Evolutionary conservation across 2,797 vertebrate genomes (phyloP).

Genomic region (Microhierax caerulescens): DNA sequence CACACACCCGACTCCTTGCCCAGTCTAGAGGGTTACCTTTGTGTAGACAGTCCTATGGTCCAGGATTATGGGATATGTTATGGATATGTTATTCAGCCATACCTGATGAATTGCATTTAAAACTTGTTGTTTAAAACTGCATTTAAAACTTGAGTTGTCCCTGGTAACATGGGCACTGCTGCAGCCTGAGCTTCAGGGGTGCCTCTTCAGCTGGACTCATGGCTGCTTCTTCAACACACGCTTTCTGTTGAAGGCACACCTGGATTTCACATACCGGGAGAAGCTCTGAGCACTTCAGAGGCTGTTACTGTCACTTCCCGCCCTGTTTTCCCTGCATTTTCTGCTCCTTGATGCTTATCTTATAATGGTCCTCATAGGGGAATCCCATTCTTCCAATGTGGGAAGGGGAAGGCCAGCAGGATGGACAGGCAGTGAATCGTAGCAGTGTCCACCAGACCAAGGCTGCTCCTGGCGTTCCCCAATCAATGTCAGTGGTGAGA

Average conservation of each 20-base stretch:
- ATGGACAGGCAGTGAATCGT: background rate
- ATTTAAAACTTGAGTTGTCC: background rate
- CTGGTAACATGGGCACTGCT: background rate
- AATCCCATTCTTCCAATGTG: background rate
- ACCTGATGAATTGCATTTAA: background rate
- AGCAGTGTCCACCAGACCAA: background rate
- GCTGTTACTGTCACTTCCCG: background rate
- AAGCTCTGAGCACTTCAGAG: background rate
- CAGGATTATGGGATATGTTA: background rate
- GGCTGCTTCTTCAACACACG: background rate
- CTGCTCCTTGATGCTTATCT: background rate
- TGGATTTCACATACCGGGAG: background rate
- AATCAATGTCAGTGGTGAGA: background rate
- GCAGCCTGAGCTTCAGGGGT: background rate
- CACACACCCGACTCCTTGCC: background rate
- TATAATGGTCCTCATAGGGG: background rate
- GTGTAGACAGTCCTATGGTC: background rate
- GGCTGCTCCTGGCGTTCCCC: background rate
- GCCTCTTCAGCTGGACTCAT: background rate
- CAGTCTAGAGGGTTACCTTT: background rate
- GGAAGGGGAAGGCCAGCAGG: background rate
- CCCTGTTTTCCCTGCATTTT: background rate
- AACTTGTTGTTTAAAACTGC: too few species aligned
- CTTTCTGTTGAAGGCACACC: fast-evolving
- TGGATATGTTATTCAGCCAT: background rate